Base-by-base conservation (phyloP, 1,140 invertebrate genomes). In the Acromyrmex heyeri region DNA sequence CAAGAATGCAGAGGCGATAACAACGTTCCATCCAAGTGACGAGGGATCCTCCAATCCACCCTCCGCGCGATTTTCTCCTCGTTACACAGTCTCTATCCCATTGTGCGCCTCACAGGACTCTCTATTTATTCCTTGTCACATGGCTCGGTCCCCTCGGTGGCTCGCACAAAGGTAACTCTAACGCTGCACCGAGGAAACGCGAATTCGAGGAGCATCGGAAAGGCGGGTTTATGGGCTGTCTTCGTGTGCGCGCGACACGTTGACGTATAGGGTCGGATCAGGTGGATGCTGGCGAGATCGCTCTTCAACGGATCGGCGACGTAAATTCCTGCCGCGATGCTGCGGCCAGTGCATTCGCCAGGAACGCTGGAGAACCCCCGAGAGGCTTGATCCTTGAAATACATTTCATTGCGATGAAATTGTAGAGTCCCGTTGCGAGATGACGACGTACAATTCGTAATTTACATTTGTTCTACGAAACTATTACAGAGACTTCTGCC, bases 111-210 rank as follows among this genome's bases (percentile, higher is more conserved):
- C 62, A 62, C 30, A 72, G 83, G 21, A 48, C 27, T 38, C 48
- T 78, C 83, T 79, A 89, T 89, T 89, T 90, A 90, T 90, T 83
- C 78, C 44, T 14, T 59, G 85, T 48, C 78, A 67, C 72, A 90
- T 27, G 69, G 69, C 65, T 82, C 62, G 61, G 1, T 73, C 61
- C 57, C 30, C 62, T 64, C 55, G 67, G 10, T 30, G 79, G 18
- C 38, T 61, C 69, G 69, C 69, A 75, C 69, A 83, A 83, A 83
- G 79, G 38, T 57, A 65, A 53, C 62, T 79, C n/a, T 65, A 67
- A 79, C 62, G 50, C 73, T n/a, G 14, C 34, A 21, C n/a, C 24
- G 27, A 50, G 62, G 18, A 30, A 64, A 44, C 48, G 55, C 53
- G 79, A 83, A 75, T 75, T 50, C 27, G 69, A 83, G 69, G 6